Base-by-base conservation (phyloP, 1,140 invertebrate genomes). In the Planococcus citri region DNA sequence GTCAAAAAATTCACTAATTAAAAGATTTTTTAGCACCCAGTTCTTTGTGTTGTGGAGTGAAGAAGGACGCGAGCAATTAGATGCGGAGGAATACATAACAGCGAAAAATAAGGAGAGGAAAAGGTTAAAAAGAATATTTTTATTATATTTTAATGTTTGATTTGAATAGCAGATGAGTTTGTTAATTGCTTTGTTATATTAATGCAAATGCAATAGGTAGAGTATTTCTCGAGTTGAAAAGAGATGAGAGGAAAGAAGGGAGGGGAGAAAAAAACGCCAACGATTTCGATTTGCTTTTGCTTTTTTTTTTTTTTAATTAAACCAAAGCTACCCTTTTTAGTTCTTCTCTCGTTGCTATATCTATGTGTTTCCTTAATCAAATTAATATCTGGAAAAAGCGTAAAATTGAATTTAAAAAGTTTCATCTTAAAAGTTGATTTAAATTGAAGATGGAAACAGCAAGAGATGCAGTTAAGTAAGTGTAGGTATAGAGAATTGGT, bases 321-420 rank as follows among this genome's bases (percentile, higher is more conserved):
- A 51, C 10, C n/a, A 17, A 51, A 4, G 41, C 41, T 51, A 51
- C 41, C 41, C 41, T 51, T 51, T 51, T 51, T 51, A 3, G 2
- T 51, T 9, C 29, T 33, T 33, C 29, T 33, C 29, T 33, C 29
- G n/a, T n/a, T n/a, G n/a, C n/a, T n/a, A n/a, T n/a, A n/a, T n/a
- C n/a, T n/a, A n/a, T n/a, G n/a, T 33, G 29, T 33, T 33, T 33
- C 29, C 29, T 51, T 51, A 51, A 51, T 51, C 41, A 20, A 51
- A 51, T 51, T 51, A 51, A 51, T 51, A 51, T 51, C 41, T 51
- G 41, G 41, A 51, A 51, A 51, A 51, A 51, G 41, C 41, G 41
- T 51, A 51, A 51, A 51, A 51, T 51, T 51, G 41, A 51, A 51
- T 51, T 51, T 51, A 51, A 51, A 51, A 51, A 51, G 41, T 51